These are phyloP conservation scores for Scaptomyza cyrtandrae DNA, from an alignment of 2,888 invertebrate species.

Conservation along the genomic window DNA sequence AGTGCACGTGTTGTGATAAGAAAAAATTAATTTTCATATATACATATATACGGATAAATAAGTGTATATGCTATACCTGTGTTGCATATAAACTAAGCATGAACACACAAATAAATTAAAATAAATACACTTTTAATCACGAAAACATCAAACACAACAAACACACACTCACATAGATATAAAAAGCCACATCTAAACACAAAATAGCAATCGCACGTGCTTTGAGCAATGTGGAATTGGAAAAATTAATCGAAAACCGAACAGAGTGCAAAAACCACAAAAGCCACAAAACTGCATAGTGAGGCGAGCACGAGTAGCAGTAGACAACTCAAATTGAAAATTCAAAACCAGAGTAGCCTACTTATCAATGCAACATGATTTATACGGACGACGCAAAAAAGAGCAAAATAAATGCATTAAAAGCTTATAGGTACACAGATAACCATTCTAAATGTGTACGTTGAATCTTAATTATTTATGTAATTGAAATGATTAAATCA, in stretches of 20 bases:
- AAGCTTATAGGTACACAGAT: neutral
- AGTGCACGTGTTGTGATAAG: neutral
- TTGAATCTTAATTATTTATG: neutral
- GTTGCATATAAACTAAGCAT: neutral
- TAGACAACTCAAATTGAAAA: constrained; percentile 39
- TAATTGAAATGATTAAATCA: neutral
- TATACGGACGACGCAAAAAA: neutral
- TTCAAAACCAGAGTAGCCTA: neutral
- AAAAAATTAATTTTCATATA: neutral
- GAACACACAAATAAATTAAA: neutral
- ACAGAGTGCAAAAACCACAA: constrained; percentile 49
- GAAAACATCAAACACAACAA: neutral
- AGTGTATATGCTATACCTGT: no score
- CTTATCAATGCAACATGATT: constrained; percentile 3
- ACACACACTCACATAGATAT: neutral
- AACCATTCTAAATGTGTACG: neutral
- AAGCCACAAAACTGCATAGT: constrained; percentile 60
- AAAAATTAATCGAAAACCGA: constrained; percentile 38
- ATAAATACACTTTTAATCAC: neutral
- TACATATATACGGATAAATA: no score
- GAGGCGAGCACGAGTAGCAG: constrained; percentile 34
- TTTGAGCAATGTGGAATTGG: constrained; percentile 48
- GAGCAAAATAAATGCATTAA: neutral
- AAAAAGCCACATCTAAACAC: neutral
- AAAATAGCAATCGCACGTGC: constrained; percentile 37